Base-by-base conservation (phyloP, 2,797 vertebrate species). In the Propithecus perrieri region DNA sequence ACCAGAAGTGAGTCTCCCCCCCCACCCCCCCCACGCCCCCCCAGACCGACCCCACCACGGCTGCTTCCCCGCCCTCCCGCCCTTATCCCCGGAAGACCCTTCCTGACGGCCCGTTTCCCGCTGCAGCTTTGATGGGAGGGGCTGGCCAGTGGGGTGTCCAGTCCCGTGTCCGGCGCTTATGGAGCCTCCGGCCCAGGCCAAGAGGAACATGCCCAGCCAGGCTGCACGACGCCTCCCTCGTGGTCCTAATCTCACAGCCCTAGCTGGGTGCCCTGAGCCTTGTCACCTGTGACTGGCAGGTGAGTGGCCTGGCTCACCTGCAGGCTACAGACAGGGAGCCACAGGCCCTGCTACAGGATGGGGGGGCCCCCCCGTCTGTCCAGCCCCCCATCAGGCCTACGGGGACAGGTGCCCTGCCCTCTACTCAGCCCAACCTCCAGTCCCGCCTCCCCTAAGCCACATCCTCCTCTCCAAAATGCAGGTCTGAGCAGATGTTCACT, bases 271-370 rank as follows among this genome's bases (percentile, higher is more conserved):
- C 14, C 33, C 72, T 1, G 14, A 74, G 41, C 35, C n/a, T n/a
- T 2, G n/a, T 75, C 81, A 9, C 71, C 43, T 26, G 22, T 26
- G 41, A 2, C 14, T 1, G n/a, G 71, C 30, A 48, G 53, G 67
- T 35, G 43, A 57, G 59, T 2, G 5, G 26, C 46, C 67, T 33
- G 26, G 71, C 50, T 75, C 20, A 5, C 24, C 14, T 35, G 59
- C 0, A 0, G 57, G n/a, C 7, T 18, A 4, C 0, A 1, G 35
- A 41, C 38, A 48, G 24, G 63, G 24, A 90, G 83, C 12, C 20
- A 2, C 0, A 0, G 43, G 6, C 53, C 7, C 8, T 4, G 35
- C 38, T 15, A 7, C 4, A 4, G n/a, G 46, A n/a, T 6, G 20
- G 59, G 0, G 2, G 2, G 26, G 35, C 46, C 43, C 41, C 18